Percentiles rank a stretch among this genome's conserved stretches.
Evolutionary conservation across 2,888 invertebrate genomes (phyloP).

Genomic region (Acrocyrtus sp.): DNA sequence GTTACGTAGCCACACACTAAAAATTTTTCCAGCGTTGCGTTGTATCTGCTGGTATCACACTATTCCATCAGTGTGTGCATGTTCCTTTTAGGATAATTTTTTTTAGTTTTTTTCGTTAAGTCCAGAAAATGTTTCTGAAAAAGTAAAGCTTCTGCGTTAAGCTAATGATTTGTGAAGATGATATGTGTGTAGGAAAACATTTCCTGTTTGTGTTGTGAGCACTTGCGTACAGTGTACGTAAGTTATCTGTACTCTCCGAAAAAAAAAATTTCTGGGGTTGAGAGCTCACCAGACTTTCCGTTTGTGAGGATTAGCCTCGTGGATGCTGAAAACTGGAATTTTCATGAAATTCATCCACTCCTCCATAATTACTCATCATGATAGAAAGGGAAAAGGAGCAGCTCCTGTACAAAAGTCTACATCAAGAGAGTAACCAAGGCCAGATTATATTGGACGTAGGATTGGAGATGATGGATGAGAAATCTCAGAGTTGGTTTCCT

Average conservation of each 20-base stretch:
- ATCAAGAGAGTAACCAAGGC: too few species aligned
- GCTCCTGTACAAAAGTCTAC: too few species aligned
- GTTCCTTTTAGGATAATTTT: constrained; percentile 4
- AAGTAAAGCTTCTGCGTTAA: constrained; percentile 20
- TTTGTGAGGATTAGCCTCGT: too few species aligned
- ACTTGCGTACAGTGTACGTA: background rate
- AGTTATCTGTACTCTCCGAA: background rate
- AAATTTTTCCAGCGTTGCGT: background rate
- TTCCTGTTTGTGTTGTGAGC: background rate
- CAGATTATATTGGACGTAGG: too few species aligned
- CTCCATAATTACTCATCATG: background rate
- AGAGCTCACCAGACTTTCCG: background rate
- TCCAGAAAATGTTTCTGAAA: constrained; percentile 25
- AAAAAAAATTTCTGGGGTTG: background rate
- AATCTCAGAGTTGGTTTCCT: too few species aligned
- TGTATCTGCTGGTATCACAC: background rate
- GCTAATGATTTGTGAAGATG: constrained; percentile 41
- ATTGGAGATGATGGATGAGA: too few species aligned
- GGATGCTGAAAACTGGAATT: too few species aligned
- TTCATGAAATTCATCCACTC: background rate
- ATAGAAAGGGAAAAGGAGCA: too few species aligned
- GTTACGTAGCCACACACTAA: too few species aligned
- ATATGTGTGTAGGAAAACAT: background rate
- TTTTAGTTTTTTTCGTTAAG: background rate
- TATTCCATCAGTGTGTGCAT: background rate